These are phyloP conservation scores for Piscicola geometra DNA, from an alignment of 2,888 invertebrate species.

Conservation along the genomic window DNA sequence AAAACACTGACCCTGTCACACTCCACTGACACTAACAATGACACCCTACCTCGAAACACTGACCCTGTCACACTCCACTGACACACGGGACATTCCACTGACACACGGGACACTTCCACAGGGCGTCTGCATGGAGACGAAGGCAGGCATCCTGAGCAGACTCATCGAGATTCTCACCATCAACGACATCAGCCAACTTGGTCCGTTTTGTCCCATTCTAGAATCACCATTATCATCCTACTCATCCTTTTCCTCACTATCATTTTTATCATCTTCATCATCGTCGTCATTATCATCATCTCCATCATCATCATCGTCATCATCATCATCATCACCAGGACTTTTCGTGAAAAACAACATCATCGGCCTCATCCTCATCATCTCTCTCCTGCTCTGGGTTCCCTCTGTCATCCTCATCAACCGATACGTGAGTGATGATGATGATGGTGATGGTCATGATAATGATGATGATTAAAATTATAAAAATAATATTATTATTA, in stretches of 20 bases:
- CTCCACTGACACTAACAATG: no score
- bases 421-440: not conserved
- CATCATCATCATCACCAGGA: not conserved
- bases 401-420: conserved; percentile 13
- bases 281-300: not conserved
- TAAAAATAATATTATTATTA: not conserved
- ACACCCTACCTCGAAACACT: no score
- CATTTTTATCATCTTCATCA: no score
- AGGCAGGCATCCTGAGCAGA: not conserved
- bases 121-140: conserved; percentile 17
- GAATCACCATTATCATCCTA: no score
- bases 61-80: no score
- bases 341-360: conserved; percentile 28
- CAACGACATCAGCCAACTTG: conserved; percentile 21
- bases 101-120: no score
- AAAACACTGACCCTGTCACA: no score
- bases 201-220: no score
- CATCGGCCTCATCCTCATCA: conserved; percentile 4
- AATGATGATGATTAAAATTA: no score
- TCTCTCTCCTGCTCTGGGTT: conserved; percentile 17
- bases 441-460: no score
- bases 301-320: not conserved
- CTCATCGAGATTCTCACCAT: not conserved
- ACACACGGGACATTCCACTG: no score
- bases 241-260: no score